phyloP scores from a whole-genome alignment of 2,113 vertebrate species.

The Oryzias javanicus region DNA sequence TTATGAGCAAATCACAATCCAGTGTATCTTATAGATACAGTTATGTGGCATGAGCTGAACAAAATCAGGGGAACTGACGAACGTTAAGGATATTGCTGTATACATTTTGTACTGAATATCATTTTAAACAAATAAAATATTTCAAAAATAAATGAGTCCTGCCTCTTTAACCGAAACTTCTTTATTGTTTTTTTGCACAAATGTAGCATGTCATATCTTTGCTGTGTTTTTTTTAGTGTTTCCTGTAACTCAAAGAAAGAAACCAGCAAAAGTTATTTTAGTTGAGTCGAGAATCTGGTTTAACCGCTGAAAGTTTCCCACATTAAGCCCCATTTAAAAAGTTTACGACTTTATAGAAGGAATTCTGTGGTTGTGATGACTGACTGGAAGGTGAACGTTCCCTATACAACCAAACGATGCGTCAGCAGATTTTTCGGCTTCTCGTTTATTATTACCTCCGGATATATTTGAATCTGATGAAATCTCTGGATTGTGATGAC shows the following conservation, averaged over 20 bases:
- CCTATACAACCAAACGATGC: conserved; percentile 11
- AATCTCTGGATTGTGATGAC: too few species aligned
- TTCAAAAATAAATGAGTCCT: background rate
- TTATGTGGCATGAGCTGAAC: conserved; percentile 86
- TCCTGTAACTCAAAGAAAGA: too few species aligned
- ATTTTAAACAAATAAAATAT: conserved; percentile 95
- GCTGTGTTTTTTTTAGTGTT: too few species aligned
- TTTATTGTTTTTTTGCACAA: background rate
- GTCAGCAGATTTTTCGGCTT: conserved; percentile 12
- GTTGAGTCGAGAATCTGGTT: too few species aligned
- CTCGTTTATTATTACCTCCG: conserved; percentile 5
- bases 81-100: conserved; percentile 85
- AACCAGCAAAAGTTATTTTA: too few species aligned
- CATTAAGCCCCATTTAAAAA: too few species aligned
- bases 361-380: too few species aligned
- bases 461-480: background rate
- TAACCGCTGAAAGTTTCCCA: too few species aligned
- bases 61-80: conserved; percentile 85
- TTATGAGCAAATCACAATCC: conserved; percentile 77
- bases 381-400: background rate
- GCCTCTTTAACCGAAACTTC: background rate
- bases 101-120: conserved; percentile 98
- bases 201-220: too few species aligned
- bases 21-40: conserved; percentile 99
- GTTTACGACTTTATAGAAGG: too few species aligned